Evolutionary conservation across 2,888 invertebrate species (phyloP).

Genomic region (Pomacea canaliculata): DNA sequence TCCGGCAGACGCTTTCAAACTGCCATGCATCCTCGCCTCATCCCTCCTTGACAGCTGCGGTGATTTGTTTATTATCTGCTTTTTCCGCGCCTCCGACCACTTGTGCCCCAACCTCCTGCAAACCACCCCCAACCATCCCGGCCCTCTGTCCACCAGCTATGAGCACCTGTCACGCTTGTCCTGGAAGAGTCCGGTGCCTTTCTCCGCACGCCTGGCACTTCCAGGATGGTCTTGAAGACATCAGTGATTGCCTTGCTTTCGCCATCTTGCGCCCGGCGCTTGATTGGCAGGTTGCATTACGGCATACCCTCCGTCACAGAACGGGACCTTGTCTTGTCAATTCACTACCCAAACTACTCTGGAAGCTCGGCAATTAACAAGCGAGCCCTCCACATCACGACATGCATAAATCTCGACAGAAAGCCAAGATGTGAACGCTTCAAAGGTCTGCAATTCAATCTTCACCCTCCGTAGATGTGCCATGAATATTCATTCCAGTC

Average conservation of each 20-base stretch:
- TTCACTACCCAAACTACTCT: constrained; percentile 8
- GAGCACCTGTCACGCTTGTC: too few species aligned
- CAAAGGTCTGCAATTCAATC: constrained; percentile 14
- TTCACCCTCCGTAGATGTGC: background rate
- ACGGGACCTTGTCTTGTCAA: background rate
- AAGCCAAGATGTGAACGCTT: constrained; percentile 4
- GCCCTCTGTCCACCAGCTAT: too few species aligned
- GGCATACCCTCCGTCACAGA: background rate
- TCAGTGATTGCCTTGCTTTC: background rate
- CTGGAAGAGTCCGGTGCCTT: too few species aligned
- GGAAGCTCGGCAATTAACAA: constrained; percentile 1
- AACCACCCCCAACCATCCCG: too few species aligned
- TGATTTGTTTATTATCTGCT: too few species aligned
- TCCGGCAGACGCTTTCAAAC: too few species aligned
- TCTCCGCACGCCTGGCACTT: background rate
- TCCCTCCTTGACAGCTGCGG: too few species aligned
- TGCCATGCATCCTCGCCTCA: too few species aligned
- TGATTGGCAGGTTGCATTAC: constrained; percentile 12
- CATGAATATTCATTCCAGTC: constrained; percentile 21
- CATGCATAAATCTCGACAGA: constrained; percentile 1
- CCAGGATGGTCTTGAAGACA: background rate
- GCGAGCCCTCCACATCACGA: background rate
- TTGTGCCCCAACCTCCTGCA: too few species aligned
- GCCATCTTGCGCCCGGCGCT: background rate
- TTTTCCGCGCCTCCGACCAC: too few species aligned